These are phyloP conservation scores for Cyphomyrus discorhynchus DNA, from an alignment of 2,113 vertebrate genomes.

Conservation along the genomic window DNA sequence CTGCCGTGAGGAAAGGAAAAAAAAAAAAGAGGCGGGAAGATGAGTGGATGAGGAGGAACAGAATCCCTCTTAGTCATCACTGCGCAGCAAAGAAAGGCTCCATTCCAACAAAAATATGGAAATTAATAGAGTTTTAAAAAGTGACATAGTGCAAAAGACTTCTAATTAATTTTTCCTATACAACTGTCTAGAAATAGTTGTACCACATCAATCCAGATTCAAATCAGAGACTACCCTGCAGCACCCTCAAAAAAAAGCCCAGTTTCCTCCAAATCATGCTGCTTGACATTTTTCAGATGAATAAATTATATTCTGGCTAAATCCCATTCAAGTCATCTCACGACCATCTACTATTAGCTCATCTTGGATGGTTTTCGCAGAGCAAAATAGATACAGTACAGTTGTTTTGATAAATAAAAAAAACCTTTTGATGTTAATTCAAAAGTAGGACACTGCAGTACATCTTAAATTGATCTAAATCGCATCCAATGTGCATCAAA, in stretches of 20 bases:
- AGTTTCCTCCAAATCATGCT: background rate
- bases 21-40: background rate
- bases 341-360: background rate
- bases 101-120: background rate
- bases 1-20: constrained; percentile 33
- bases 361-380: background rate
- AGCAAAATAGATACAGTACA: background rate
- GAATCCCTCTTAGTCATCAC: background rate
- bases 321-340: background rate
- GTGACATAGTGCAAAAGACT: background rate
- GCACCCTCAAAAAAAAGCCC: background rate
- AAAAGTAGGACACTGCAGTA: background rate
- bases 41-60: background rate
- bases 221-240: background rate
- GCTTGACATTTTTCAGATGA: background rate
- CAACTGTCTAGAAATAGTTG: background rate
- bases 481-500: background rate
- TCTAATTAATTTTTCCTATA: background rate
- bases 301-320: background rate
- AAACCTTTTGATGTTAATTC: background rate
- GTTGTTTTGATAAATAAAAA: background rate
- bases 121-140: background rate
- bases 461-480: background rate
- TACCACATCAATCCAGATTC: background rate
- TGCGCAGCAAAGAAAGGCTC: background rate